Base-by-base conservation (phyloP, 1,140 invertebrate genomes). In the Apis florea region DNA sequence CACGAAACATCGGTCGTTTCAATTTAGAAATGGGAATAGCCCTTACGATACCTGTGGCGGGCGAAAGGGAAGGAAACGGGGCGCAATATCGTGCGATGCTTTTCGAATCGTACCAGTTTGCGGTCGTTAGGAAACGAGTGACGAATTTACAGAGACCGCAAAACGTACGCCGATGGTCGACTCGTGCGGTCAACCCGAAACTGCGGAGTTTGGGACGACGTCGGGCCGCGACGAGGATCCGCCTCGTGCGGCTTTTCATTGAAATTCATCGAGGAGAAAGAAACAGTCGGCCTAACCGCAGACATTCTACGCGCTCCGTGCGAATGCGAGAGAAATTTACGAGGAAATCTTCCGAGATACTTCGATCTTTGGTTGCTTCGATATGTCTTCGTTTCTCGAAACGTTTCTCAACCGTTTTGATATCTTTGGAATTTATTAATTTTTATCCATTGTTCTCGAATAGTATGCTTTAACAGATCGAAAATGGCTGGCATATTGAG, bases 51-150 rank as follows among this genome's bases (percentile, higher is more conserved):
- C 17, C 17, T 1, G 9, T 11, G 24, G 15, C 21, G 64, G 9
- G 24, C 53, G n/a, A 17, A 19, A 13, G 9, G 6, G 9, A 6
- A 11, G 21, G 12, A 49, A 58, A 5, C 51, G 77, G 6, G 17
- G 11, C 19, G 24, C 76, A 24, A 51, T 31, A 40, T 24, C 24
- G 76, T 17, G 24, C 26, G n/a, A 40, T 40, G 31, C 31, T 24
- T 26, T 61, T 6, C 68, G 47, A 61, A 49, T 66, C 61, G 54
- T 82, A 74, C 68, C 79, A 76, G 83, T 86, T 86, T 78, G 79
- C 64, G 83, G 84, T 82, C n/a, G 69, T 66, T 26, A 77, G 85
- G 31, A 85, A 86, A 85, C 83, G 84, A 85, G 73, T 86, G 83
- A 85, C 85, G 79, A 82, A 86, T 86, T 86, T 82, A 82, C 73